These are phyloP conservation scores for Lithobates pipiens DNA, from an alignment of 2,797 vertebrate species.

Conservation along the genomic window DNA sequence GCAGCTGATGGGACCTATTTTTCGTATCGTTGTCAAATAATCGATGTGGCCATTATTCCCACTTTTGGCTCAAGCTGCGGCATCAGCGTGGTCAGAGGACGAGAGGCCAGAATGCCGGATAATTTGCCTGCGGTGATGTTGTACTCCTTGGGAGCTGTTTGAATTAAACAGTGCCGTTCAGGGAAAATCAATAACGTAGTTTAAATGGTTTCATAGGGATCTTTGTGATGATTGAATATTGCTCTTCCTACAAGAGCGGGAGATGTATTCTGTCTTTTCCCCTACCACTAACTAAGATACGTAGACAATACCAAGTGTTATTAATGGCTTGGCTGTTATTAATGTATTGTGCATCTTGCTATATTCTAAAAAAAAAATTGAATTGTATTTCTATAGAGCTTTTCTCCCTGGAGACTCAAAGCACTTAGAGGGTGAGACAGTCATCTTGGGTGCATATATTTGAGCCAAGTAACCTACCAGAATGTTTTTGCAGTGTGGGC, in stretches of 20 bases:
- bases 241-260: constrained; percentile 69
- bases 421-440: too few relatives aligned
- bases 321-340: constrained; percentile 1
- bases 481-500: too few relatives aligned
- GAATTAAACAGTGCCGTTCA: constrained; percentile 80
- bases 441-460: too few relatives aligned
- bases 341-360: background rate
- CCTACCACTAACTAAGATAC: constrained; percentile 69
- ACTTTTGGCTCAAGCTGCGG: constrained; percentile 70
- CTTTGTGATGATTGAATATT: constrained; percentile 75
- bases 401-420: too few relatives aligned
- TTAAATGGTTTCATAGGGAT: constrained; percentile 78
- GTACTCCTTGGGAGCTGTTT: constrained; percentile 77
- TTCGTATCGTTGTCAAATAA: constrained; percentile 70
- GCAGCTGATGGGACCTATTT: constrained; percentile 68
- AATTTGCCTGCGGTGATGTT: constrained; percentile 79
- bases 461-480: too few relatives aligned
- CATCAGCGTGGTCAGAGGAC: constrained; percentile 68
- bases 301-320: constrained; percentile 53
- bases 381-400: too few relatives aligned
- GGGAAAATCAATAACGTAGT: constrained; percentile 82
- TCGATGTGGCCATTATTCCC: constrained; percentile 73
- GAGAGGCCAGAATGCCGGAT: constrained; percentile 75
- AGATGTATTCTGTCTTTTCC: constrained; percentile 51
- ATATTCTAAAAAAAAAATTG: too few relatives aligned